Percentiles rank a stretch among this genome's conserved stretches.
These are phyloP conservation scores for Gambusia holbrooki DNA, from an alignment of 2,113 vertebrate species.

Conservation along the genomic window DNA sequence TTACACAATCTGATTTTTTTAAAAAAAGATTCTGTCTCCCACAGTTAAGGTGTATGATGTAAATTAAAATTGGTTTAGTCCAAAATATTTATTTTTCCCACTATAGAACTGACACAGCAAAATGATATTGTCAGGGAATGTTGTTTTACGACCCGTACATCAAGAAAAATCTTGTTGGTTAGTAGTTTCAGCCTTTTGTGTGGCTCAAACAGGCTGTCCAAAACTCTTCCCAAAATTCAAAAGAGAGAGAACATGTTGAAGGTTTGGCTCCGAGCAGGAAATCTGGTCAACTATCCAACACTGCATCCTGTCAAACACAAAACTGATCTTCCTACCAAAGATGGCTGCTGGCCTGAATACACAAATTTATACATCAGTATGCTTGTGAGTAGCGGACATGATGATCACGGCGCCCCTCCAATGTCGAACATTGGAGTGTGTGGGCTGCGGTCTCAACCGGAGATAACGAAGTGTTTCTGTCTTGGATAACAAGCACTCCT, in stretches of 20 bases:
- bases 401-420: conserved; percentile 22
- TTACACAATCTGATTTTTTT: no score
- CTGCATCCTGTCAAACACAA: not conserved
- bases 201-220: not conserved
- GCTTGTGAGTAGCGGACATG: conserved; percentile 30
- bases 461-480: conserved; percentile 66
- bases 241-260: not conserved
- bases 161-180: not conserved
- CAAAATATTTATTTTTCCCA: no score
- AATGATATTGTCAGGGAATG: not conserved
- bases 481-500: conserved; percentile 45
- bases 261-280: not conserved
- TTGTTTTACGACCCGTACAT: not conserved
- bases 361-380: conserved; percentile 35
- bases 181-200: not conserved
- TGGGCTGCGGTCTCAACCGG: conserved; percentile 35
- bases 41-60: no score
- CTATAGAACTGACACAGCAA: no score
- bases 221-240: not conserved
- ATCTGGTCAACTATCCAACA: not conserved
- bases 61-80: no score
- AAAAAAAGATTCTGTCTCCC: no score
- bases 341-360: conserved; percentile 16
- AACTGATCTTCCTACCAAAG: not conserved
- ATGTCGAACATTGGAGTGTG: conserved; percentile 40